These are phyloP conservation scores for Trachythela sp. DNA, from an alignment of 64 coral and sea anemone genomes.

Conservation along the genomic window DNA sequence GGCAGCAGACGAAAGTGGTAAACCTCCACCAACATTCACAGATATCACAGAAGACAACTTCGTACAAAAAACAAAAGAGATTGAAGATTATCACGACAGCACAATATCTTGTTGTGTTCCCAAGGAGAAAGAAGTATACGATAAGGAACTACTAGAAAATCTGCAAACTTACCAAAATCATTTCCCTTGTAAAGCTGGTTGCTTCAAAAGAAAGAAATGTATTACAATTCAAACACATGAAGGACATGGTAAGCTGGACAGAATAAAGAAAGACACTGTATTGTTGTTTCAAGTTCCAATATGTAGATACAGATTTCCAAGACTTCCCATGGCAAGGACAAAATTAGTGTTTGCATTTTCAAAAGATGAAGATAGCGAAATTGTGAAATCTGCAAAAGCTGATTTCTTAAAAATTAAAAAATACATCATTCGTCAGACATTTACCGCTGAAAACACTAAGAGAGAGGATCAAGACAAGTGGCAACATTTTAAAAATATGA, in stretches of 20 bases:
- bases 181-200: constrained; percentile 12
- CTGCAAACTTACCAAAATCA: constrained; percentile 12
- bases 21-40: neutral
- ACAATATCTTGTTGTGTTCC: constrained; percentile 15
- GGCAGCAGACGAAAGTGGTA: neutral
- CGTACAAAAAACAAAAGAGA: neutral
- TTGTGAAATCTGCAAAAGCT: neutral
- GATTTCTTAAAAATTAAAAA: neutral
- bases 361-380: neutral
- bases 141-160: neutral
- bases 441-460: neutral
- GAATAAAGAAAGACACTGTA: neutral
- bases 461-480: constrained; percentile 6
- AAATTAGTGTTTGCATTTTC: neutral
- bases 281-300: constrained; percentile 6
- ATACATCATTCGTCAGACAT: constrained; percentile 6
- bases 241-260: neutral
- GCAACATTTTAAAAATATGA: neutral
- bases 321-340: constrained; percentile 12
- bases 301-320: constrained; percentile 17
- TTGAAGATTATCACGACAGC: neutral
- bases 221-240: neutral
- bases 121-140: neutral
- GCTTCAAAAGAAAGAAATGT: constrained; percentile 10
- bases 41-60: constrained; percentile 18